Conservation (phyloP, 2,113 vertebrate genomes). For the Scatophagus argus region DNA sequence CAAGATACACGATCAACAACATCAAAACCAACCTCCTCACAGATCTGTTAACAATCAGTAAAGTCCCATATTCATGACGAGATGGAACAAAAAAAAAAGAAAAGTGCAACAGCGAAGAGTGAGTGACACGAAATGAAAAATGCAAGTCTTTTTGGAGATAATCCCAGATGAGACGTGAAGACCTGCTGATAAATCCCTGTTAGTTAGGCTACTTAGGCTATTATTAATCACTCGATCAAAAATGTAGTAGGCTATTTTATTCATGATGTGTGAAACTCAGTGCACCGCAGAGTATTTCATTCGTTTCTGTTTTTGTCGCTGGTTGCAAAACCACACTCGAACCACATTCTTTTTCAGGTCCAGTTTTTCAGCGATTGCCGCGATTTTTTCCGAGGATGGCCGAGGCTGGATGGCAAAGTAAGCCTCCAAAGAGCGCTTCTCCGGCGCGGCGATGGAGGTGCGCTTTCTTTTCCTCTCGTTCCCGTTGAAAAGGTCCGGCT, state of each 20-base stretch:
- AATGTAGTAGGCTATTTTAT: constrained; percentile 77
- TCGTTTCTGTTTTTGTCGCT: constrained; percentile 95
- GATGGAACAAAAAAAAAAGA: constrained; percentile 2
- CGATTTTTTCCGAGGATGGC: constrained; percentile 94
- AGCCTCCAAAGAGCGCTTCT: constrained; percentile 94
- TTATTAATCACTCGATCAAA: constrained; percentile 79
- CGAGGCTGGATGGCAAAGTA: constrained; percentile 95
- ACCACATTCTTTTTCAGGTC: constrained; percentile 97
- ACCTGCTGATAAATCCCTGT: constrained; percentile 76
- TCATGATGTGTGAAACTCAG: constrained; percentile 78
- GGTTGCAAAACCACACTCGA: constrained; percentile 96
- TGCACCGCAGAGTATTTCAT: constrained; percentile 95
- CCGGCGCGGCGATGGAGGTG: constrained; percentile 94
- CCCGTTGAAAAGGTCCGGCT: constrained; percentile 89
- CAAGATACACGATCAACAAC: constrained; percentile 58
- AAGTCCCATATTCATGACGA: constrained; percentile 37
- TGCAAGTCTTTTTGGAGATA: constrained; percentile 50
- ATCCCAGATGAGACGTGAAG: constrained; percentile 66
- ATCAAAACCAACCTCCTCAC: constrained; percentile 44
- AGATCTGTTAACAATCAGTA: constrained; percentile 39
- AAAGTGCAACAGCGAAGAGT: constrained; percentile 62
- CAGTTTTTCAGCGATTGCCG: constrained; percentile 93
- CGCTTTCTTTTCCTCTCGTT: constrained; percentile 91
- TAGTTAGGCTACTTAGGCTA: constrained; percentile 70
- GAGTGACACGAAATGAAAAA: constrained; percentile 55